These are phyloP conservation scores for Carduelis carduelis DNA, from an alignment of 2,797 vertebrate species.

Conservation along the genomic window DNA sequence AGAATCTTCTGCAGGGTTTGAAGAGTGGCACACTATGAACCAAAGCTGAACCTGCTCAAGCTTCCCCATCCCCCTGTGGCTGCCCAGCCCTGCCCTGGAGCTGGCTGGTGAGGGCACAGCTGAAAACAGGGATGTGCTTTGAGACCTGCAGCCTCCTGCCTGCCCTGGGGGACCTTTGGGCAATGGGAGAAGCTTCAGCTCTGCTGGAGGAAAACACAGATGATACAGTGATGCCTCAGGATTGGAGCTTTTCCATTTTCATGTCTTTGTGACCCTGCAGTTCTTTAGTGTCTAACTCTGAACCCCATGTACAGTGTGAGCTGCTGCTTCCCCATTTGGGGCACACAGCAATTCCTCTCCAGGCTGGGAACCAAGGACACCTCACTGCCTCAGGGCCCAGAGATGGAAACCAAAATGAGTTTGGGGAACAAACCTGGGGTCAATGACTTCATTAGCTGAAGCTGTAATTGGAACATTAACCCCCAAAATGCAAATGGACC, in stretches of 20 bases:
- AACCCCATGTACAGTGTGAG: accelerated
- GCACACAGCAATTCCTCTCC: not conserved
- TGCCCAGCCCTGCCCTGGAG: not conserved
- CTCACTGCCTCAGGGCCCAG: not conserved
- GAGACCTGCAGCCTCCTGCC: not conserved
- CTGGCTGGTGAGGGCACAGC: not conserved
- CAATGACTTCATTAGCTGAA: accelerated
- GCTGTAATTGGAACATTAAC: accelerated
- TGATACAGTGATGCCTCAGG: accelerated
- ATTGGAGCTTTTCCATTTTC: not conserved
- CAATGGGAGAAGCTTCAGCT: not conserved
- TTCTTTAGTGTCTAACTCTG: accelerated
- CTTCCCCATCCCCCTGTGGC: too few relatives aligned
- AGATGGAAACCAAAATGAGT: accelerated
- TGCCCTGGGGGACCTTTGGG: not conserved
- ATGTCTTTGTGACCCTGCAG: accelerated
- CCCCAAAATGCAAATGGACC: not conserved
- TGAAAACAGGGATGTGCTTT: not conserved
- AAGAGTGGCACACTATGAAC: not conserved
- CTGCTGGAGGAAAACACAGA: not conserved
- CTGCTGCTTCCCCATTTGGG: not conserved
- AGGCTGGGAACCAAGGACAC: not conserved
- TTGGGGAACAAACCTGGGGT: not conserved
- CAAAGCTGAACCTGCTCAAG: not conserved
- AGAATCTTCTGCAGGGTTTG: not conserved